phyloP scores from a whole-genome alignment of 2,113 vertebrate genomes.

The Grantiella picta region DNA sequence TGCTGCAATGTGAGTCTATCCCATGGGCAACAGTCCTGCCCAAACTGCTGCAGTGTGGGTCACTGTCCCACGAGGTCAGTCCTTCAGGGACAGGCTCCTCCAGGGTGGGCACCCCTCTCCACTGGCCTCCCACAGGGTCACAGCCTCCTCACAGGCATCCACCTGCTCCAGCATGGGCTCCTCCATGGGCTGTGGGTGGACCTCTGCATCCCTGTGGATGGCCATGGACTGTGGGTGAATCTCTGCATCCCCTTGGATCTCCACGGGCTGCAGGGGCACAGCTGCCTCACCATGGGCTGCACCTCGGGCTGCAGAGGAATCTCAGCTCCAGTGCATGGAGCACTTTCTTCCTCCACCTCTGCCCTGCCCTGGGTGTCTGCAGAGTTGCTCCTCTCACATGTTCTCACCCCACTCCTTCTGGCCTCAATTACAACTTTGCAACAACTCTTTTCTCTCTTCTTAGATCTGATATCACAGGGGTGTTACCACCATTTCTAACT shows the following conservation, averaged over 20 bases:
- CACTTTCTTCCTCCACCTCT: background rate
- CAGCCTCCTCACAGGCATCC: background rate
- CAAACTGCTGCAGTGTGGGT: background rate
- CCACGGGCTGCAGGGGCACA: background rate
- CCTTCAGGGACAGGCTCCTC: background rate
- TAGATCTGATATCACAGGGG: background rate
- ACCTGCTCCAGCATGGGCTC: background rate
- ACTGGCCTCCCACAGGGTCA: background rate
- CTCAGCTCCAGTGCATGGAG: background rate
- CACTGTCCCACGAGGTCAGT: background rate
- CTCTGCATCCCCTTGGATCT: background rate
- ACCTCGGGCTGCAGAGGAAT: background rate
- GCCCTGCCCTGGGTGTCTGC: background rate
- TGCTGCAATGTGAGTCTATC: background rate
- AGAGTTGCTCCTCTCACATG: background rate
- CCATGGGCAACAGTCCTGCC: background rate
- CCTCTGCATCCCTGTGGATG: too few relatives aligned
- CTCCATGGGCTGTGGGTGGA: background rate
- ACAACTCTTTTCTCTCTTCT: background rate
- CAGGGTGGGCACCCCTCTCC: background rate
- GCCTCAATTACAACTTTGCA: background rate
- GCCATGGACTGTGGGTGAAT: background rate
- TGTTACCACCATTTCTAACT: background rate
- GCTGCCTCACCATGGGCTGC: background rate
- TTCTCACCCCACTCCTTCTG: background rate